These are phyloP conservation scores for Sinotaia quadrata DNA, from an alignment of 2,888 invertebrate species.

Conservation along the genomic window DNA sequence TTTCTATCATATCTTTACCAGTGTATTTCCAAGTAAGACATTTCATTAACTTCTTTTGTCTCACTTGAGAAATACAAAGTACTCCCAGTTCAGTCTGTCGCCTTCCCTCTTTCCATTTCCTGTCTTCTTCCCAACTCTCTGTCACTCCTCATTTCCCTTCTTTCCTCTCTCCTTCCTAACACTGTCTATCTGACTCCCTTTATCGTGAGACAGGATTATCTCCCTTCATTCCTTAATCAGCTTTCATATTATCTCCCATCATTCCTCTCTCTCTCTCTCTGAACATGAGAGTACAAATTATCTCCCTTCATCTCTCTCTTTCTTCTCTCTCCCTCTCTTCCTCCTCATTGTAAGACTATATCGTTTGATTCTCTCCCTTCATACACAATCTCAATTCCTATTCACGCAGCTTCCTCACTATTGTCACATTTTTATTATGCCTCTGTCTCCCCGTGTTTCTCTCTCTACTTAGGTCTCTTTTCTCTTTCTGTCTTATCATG, in stretches of 20 bases:
- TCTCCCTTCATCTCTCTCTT: neutral
- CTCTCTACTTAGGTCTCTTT: slow-evolving; percentile 17
- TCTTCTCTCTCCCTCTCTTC: neutral
- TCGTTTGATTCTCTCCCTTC: neutral
- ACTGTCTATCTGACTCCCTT: neutral
- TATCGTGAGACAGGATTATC: neutral
- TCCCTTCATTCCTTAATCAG: neutral
- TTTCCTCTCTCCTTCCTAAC: neutral
- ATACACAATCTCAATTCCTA: neutral
- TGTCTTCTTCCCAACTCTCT: neutral
- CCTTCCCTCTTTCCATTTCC: too few relatives aligned
- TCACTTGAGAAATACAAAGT: too few relatives aligned
- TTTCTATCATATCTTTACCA: too few relatives aligned
- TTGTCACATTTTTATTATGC: neutral
- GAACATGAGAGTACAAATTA: too few relatives aligned
- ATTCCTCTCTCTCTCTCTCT: slow-evolving; percentile 15
- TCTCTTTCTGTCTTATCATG: neutral
- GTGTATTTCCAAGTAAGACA: too few relatives aligned
- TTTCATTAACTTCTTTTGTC: too few relatives aligned
- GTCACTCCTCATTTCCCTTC: neutral
- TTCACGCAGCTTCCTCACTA: neutral
- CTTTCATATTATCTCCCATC: slow-evolving; percentile 2
- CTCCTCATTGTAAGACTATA: neutral
- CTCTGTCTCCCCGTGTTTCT: slow-evolving; percentile 18
- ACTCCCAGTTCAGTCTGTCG: too few relatives aligned